Evolutionary conservation across 2,797 vertebrate species (phyloP).

Genomic region (Galagoides demidoff): DNA sequence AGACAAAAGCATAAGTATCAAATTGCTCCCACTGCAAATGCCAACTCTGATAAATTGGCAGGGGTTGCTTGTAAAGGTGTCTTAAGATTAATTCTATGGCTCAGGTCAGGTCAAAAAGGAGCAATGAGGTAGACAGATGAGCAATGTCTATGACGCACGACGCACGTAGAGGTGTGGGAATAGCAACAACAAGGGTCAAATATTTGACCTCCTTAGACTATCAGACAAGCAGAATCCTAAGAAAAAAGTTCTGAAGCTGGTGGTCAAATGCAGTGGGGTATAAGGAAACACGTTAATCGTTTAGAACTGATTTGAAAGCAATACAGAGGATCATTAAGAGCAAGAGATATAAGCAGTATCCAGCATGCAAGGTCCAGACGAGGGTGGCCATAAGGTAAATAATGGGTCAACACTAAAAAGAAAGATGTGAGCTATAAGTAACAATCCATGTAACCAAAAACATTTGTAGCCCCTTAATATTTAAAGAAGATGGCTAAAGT

Average conservation of each 20-base stretch:
- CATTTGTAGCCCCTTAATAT: no score
- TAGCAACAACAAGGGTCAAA: background rate
- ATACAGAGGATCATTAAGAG: background rate
- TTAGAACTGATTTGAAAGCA: background rate
- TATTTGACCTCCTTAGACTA: background rate
- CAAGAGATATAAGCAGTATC: background rate
- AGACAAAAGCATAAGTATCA: background rate
- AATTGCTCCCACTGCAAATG: background rate
- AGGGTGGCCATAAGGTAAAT: background rate
- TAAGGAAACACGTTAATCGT: background rate
- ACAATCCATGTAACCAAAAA: background rate
- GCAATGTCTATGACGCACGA: accelerated
- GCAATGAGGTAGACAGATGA: background rate
- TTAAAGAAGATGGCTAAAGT: background rate
- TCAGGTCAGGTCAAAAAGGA: background rate
- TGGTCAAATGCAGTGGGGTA: background rate
- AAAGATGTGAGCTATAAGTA: background rate
- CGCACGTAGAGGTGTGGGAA: background rate
- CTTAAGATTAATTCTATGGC: background rate
- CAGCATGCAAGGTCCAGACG: background rate
- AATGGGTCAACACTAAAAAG: accelerated
- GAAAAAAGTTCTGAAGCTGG: background rate
- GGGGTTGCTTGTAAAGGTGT: background rate
- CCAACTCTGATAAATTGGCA: background rate
- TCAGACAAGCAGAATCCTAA: background rate